These are phyloP conservation scores for Dryobota labecula DNA, from an alignment of 2,888 invertebrate genomes.

Conservation along the genomic window DNA sequence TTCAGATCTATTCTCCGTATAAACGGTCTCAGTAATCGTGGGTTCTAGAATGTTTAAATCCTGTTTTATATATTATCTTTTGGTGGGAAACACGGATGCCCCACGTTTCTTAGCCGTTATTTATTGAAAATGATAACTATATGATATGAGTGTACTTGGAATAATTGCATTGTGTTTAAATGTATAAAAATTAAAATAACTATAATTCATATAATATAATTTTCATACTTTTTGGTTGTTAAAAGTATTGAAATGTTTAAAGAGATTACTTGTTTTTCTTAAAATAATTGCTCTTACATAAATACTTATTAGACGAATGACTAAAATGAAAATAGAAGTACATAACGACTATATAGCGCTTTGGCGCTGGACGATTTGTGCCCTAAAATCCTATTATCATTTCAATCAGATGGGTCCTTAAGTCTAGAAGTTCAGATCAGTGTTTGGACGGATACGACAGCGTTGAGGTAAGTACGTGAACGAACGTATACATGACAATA, in stretches of 20 bases:
- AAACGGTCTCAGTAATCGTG: slow-evolving; percentile 25
- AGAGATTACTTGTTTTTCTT: slow-evolving; percentile 56
- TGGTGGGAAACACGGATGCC: slow-evolving; percentile 62
- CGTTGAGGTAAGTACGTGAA: slow-evolving; percentile 74
- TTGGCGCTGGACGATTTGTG: slow-evolving; percentile 69
- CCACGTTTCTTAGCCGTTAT: slow-evolving; percentile 40
- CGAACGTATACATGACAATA: slow-evolving; percentile 58
- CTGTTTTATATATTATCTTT: slow-evolving; percentile 42
- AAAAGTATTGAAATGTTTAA: slow-evolving; percentile 67
- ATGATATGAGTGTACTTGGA: slow-evolving; percentile 50
- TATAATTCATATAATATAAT: slow-evolving; percentile 52
- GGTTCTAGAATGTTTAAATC: slow-evolving; percentile 36
- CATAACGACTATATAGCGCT: slow-evolving; percentile 65
- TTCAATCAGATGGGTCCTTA: slow-evolving; percentile 77
- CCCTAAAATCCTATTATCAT: slow-evolving; percentile 87
- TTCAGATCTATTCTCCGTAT: slow-evolving; percentile 16
- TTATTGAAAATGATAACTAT: slow-evolving; percentile 23
- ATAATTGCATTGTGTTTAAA: slow-evolving; percentile 57
- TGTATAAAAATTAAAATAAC: slow-evolving; percentile 49
- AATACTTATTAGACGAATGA: slow-evolving; percentile 72
- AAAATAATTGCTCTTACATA: slow-evolving; percentile 64
- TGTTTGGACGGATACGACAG: slow-evolving; percentile 71
- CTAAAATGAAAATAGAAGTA: slow-evolving; percentile 90
- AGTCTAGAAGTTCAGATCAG: slow-evolving; percentile 67
- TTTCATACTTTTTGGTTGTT: slow-evolving; percentile 71